Base-by-base conservation (phyloP, 2,113 vertebrate species). In the Saimiri boliviensis region DNA sequence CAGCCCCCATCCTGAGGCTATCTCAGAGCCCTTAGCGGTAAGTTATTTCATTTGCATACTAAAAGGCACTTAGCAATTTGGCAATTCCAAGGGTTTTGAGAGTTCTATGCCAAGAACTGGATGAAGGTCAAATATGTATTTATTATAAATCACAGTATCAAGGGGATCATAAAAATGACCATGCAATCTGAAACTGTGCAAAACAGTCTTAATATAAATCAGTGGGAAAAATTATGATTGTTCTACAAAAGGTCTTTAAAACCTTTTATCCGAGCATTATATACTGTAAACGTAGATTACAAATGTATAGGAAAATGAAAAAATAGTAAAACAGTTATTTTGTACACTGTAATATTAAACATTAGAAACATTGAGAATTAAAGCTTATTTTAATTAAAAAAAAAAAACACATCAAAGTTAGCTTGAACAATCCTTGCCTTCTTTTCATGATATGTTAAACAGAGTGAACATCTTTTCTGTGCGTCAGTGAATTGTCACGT, bases 301-400 rank as follows among this genome's bases (percentile, higher is more conserved):
- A 85, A 91, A 32, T 76, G 2, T 82, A 49, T 56, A 56, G 35
- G n/a, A 13, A 85, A 89, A 45, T 60, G 9, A 25, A 77, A 81
- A 93, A 79, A 60, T 77, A 73, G 35, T 93, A 70, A 93, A 60
- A n/a, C 56, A 52, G 92, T 82, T n/a, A 30, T 85, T 71, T 74
- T 88, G 63, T 47, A 40, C 1, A 42, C 8, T 40, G 2, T 49
- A 35, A 30, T 49, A 40, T 70, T 90, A 92, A 89, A 80, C 40
- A 54, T 32, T 77, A 56, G 68, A 32, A 85, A 71, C 25, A 86
- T 25, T 86, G 63, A 87, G n/a, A 84, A 88, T 71, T 94, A 37
- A 42, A 68, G 13, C n/a, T 49, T 68, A 77, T 79, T 68, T 60
- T 35, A 14, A 58, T 85, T 88, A 25, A 11, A 70, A 47, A 63